phyloP scores from a whole-genome alignment of 35 echinoderm and acorn worm species.

The Apostichopus japonicus region DNA sequence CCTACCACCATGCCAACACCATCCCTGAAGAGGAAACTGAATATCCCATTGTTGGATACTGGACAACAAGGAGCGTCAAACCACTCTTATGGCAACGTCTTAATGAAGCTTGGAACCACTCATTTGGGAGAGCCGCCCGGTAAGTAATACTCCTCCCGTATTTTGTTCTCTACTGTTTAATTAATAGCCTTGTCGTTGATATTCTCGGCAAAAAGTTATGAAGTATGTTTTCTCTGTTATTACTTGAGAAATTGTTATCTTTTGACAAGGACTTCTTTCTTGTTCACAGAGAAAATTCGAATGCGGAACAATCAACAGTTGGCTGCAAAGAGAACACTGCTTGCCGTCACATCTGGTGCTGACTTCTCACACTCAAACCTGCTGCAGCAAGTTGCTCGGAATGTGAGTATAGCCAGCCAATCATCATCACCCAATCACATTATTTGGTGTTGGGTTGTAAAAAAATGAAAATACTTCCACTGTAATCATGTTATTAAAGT shows the following conservation, averaged over 20 bases:
- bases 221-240: no score
- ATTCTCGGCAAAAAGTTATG: no score
- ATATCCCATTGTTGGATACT: conserved; percentile 14
- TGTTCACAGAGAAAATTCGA: neutral
- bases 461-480: no score
- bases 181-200: no score
- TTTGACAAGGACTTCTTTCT: neutral
- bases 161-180: no score
- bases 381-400: conserved; percentile 11
- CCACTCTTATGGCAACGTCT: neutral
- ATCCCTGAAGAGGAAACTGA: conserved; percentile 35
- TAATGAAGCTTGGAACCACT: neutral
- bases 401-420: neutral
- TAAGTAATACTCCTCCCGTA: neutral
- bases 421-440: no score
- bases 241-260: no score
- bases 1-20: conserved; percentile 1
- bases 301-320: neutral
- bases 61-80: conserved; percentile 4
- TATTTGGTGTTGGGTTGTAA: no score
- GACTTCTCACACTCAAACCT: conserved; percentile 12
- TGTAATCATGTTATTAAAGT: no score
- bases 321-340: neutral
- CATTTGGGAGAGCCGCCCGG: neutral
- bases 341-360: neutral